Base-by-base conservation (phyloP, 2,797 vertebrate species). In the Natrix natrix region DNA sequence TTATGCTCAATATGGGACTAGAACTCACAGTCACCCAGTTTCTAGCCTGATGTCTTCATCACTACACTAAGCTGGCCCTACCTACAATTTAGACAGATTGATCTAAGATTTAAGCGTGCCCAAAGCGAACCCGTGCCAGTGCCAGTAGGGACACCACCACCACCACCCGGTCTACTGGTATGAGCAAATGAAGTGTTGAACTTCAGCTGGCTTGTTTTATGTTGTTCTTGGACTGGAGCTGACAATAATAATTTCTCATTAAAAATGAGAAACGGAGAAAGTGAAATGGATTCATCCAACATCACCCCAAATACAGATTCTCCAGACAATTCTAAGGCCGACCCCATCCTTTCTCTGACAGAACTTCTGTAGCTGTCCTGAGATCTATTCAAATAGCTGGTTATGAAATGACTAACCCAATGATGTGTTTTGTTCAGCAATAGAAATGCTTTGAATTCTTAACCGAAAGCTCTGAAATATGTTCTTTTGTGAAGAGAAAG, bases 391-490 rank as follows among this genome's bases (percentile, higher is more conserved):
- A 55, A 90, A 86, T 86, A 83, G 37, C 37, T 8, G 48, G 56
- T 86, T 63, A 24, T 55, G 24, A 69, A 37, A 55, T 20, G 66
- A 43, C n/a, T 37, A 61, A 86, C 14, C 74, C 48, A 61, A 24
- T 52, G 4, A 26, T 83, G 57, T 63, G 69, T 61, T 60, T 61
- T 89, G 87, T 90, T 55, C 14, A 4, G 92, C n/a, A 55, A 55
- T 55, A 55, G n/a, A 61, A 22, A n/a, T 60, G 87, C 88, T 89
- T 86, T 90, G 92, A 61, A 90, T 92, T 90, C 88, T 92, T 92
- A 37, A 92, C 16, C 37, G 88, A 90, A 59, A 90, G 28, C 88
- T 86, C 48, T 20, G 88, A 92, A 86, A 89, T n/a, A 86, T 43
- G 92, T 63, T 63, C 88, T 78, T 92, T 90, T 90, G 87, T 92